phyloP scores from a whole-genome alignment of 2,797 vertebrate genomes.

The Luscinia luscinia region DNA sequence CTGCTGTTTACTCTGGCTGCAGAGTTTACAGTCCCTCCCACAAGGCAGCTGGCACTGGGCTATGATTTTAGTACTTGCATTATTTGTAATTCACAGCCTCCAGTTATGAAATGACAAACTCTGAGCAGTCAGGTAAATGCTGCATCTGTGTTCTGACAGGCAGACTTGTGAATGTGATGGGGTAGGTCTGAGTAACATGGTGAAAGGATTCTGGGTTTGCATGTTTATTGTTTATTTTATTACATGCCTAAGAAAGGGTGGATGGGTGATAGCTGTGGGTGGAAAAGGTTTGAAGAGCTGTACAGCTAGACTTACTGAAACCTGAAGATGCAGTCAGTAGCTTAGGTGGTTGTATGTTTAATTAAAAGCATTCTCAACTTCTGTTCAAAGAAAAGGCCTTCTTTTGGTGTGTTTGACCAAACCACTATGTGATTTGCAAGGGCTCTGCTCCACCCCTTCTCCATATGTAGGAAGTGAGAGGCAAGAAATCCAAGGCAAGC shows the following conservation, averaged over 20 bases:
- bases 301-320: not conserved
- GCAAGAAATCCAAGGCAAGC: slow-evolving; percentile 48
- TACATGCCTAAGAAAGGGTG: not conserved
- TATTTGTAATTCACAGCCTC: slow-evolving; percentile 73
- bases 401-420: not conserved
- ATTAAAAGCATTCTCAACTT: not conserved
- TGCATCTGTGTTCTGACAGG: slow-evolving; percentile 70
- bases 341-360: not conserved
- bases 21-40: slow-evolving; percentile 61
- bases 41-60: slow-evolving; percentile 62
- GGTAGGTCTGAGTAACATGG: not conserved
- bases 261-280: not conserved
- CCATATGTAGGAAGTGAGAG: slow-evolving; percentile 38
- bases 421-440: fast-evolving
- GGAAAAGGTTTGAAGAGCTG: not conserved
- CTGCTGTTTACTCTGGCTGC: slow-evolving; percentile 60
- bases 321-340: not conserved
- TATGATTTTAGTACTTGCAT: slow-evolving; percentile 52
- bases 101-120: slow-evolving; percentile 70
- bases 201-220: not conserved
- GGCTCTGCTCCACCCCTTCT: slow-evolving; percentile 1
- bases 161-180: slow-evolving; percentile 11
- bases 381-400: not conserved
- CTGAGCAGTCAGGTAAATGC: slow-evolving; percentile 61
- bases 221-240: slow-evolving; percentile 7